phyloP scores from a whole-genome alignment of 2,888 invertebrate species.

The Temnothorax unifasciatus region DNA sequence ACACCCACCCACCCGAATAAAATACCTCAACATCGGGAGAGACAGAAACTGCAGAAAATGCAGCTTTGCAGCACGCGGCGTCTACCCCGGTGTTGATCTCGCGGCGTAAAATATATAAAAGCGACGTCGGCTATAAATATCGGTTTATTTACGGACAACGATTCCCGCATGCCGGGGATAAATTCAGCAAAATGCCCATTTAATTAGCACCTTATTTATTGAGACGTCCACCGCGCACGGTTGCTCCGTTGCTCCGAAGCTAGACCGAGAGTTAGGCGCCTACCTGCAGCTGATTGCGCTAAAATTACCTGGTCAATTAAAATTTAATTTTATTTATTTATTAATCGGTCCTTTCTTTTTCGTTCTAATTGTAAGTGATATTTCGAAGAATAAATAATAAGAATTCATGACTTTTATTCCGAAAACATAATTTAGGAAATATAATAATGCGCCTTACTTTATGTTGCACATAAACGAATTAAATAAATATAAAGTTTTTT shows the following conservation, averaged over 20 bases:
- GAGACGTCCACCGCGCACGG: conserved; percentile 80
- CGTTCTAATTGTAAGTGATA: not conserved
- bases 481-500: not conserved
- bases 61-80: conserved; percentile 57
- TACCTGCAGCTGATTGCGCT: not conserved
- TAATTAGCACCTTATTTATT: conserved; percentile 86
- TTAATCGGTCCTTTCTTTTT: not conserved
- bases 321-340: not conserved
- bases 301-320: not conserved
- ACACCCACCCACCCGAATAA: conserved; percentile 43
- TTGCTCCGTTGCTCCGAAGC: conserved; percentile 37
- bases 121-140: conserved; percentile 83
- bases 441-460: not conserved
- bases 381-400: not conserved
- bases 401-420: not conserved
- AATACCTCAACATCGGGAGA: conserved; percentile 69
- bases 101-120: conserved; percentile 64
- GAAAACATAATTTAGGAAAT: not conserved
- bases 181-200: conserved; percentile 85
- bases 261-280: conserved; percentile 24
- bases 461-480: not conserved
- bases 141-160: conserved; percentile 83
- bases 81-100: conserved; percentile 53
- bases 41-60: conserved; percentile 71
- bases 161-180: conserved; percentile 78